Base-by-base conservation (phyloP, 1,140 invertebrate species). In the Coptotermes formosanus region DNA sequence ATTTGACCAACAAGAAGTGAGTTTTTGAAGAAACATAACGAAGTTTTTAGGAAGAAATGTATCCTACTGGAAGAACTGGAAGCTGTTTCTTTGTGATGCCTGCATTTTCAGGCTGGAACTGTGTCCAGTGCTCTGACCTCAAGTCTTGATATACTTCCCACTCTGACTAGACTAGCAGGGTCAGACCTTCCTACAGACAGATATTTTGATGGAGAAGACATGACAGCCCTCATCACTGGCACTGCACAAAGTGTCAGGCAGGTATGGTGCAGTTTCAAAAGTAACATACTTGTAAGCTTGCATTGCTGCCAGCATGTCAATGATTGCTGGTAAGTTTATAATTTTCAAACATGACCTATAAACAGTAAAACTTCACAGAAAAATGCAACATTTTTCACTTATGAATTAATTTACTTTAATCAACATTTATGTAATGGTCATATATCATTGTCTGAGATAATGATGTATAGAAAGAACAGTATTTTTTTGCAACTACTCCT, bases 131-230 rank as follows among this genome's bases (percentile, higher is more conserved):
- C 84, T 9, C 64, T 88, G 19, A 38, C 84, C 2, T 88, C 88
- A 23, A 75, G 87, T 25, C 44, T 88, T 45, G 88, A 88, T 69
- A 83, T 88, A 9, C 55, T 87, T 25, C 88, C 88, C 21, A 88
- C 88, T 16, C 83, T 88, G 32, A 83, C 85, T 12, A 45, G 59
- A 11, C 45, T 88, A 19, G 83, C 84, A 30, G 86, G 87, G 48
- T 75, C 55, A 4, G 52, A 52, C 8, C 69, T 88, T 25, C 87
- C 87, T 43, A 3, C 12, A 21, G 82, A 86, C 30, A 84, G 88
- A 21, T 23, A 48, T n/a, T 86, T 87, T 52, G 88, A 88, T 86
- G 88, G 88, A 25, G 25, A 75, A 16, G 88, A 88, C 84, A 85
- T 88, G 23, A 86, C 87, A 44, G 9, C 45, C 64, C n/a, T 88